Percentiles rank a stretch among this genome's conserved stretches.
Evolutionary conservation across 2,888 invertebrate species (phyloP).

Genomic region (Latrodectus hesperus): DNA sequence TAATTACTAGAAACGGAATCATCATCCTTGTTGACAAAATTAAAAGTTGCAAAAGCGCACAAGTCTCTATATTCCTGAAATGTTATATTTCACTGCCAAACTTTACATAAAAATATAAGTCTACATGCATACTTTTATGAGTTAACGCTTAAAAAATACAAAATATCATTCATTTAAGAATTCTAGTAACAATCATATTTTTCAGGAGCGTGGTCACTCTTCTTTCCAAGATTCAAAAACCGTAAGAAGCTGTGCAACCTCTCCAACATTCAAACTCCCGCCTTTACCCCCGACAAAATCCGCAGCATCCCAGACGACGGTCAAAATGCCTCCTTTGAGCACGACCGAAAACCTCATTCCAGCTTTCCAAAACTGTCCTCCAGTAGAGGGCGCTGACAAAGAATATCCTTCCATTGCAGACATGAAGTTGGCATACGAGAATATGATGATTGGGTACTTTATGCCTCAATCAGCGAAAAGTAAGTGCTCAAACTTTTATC

Average conservation of each 20-base stretch:
- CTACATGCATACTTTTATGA: no score
- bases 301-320: background rate
- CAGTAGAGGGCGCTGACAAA: background rate
- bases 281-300: slow-evolving; percentile 28
- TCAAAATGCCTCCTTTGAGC: slow-evolving; percentile 29
- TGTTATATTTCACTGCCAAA: no score
- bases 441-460: slow-evolving; percentile 58
- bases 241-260: slow-evolving; percentile 40
- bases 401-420: slow-evolving; percentile 26
- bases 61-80: no score
- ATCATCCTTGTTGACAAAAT: no score
- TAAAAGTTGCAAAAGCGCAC: no score
- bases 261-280: slow-evolving; percentile 53
- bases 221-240: slow-evolving; percentile 31
- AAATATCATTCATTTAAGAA: no score
- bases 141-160: no score
- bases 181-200: no score
- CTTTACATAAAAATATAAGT: no score
- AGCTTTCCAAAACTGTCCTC: no score
- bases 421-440: slow-evolving; percentile 49
- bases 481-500: background rate
- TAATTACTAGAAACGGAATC: no score
- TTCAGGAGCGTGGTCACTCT: background rate
- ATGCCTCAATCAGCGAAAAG: slow-evolving; percentile 54
- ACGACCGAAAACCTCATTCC: slow-evolving; percentile 2